These are phyloP conservation scores for Holcopasites calliopsidis DNA, from an alignment of 1,140 invertebrate genomes.

Conservation along the genomic window DNA sequence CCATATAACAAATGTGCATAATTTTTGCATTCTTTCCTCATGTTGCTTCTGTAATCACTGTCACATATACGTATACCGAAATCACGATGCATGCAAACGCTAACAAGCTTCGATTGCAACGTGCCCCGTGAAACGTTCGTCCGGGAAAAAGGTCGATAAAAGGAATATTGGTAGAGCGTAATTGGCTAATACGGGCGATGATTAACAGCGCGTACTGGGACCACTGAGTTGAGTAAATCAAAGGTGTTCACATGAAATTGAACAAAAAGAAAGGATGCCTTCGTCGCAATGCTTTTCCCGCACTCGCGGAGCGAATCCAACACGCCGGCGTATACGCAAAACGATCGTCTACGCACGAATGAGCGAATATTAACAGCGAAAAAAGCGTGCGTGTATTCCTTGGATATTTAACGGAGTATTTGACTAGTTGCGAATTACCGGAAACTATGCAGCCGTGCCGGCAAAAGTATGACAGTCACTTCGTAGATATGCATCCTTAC, in stretches of 20 bases:
- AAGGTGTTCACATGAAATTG: constrained; percentile 4
- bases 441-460: constrained; percentile 33
- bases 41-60: neutral
- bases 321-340: constrained; percentile 5
- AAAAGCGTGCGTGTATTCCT: neutral
- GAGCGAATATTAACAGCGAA: constrained; percentile 20
- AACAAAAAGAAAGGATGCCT: neutral
- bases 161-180: constrained; percentile 20
- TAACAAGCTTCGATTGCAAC: constrained; percentile 3
- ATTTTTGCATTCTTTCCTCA: neutral
- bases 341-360: constrained; percentile 8
- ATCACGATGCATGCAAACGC: neutral
- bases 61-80: neutral
- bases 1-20: too few species aligned
- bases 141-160: neutral
- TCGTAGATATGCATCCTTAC: constrained; percentile 54
- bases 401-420: constrained; percentile 6
- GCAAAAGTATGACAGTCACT: constrained; percentile 47
- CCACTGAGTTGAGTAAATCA: constrained; percentile 8
- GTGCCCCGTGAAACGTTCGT: neutral
- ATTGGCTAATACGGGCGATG: constrained; percentile 25
- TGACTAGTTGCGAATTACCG: constrained; percentile 43
- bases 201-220: constrained; percentile 29
- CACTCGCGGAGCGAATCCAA: constrained; percentile 11
- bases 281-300: neutral